These are phyloP conservation scores for Xestia xanthographa DNA, from an alignment of 2,888 invertebrate genomes.

Conservation along the genomic window DNA sequence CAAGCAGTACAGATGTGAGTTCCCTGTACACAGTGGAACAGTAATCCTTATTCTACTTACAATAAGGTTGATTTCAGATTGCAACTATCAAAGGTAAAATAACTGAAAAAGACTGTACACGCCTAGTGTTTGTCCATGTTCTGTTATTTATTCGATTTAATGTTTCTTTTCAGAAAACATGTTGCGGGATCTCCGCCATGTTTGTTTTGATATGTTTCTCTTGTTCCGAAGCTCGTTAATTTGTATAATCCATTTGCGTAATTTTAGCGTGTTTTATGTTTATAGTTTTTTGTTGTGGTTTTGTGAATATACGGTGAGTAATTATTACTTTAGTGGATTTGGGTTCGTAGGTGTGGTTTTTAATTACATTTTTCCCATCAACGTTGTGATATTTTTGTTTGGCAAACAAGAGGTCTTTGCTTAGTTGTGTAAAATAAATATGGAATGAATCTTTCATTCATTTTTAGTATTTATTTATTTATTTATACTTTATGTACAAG, in stretches of 20 bases:
- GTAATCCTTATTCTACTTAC: background rate
- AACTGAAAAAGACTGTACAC: background rate
- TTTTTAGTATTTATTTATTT: no score
- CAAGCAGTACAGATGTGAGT: background rate
- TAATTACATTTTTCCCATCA: background rate
- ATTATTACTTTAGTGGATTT: conserved; percentile 16
- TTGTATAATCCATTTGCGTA: conserved; percentile 26
- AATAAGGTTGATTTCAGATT: background rate
- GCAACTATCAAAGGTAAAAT: background rate
- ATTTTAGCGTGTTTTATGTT: conserved; percentile 22
- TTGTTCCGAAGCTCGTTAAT: conserved; percentile 42
- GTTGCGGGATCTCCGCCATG: conserved; percentile 28
- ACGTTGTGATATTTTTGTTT: background rate
- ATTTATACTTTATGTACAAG: no score
- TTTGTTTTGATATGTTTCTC: conserved; percentile 50
- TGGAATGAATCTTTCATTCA: no score
- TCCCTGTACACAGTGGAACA: background rate
- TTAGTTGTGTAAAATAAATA: background rate
- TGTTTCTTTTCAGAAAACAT: conserved; percentile 45
- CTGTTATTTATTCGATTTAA: conserved; percentile 30
- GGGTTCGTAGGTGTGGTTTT: background rate
- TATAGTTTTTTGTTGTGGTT: conserved; percentile 4
- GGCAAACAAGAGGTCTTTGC: no score
- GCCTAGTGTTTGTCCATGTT: conserved; percentile 13
- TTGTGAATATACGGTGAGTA: conserved; percentile 12